Base-by-base conservation (phyloP, 2,113 vertebrate species). In the Phasianus colchicus region DNA sequence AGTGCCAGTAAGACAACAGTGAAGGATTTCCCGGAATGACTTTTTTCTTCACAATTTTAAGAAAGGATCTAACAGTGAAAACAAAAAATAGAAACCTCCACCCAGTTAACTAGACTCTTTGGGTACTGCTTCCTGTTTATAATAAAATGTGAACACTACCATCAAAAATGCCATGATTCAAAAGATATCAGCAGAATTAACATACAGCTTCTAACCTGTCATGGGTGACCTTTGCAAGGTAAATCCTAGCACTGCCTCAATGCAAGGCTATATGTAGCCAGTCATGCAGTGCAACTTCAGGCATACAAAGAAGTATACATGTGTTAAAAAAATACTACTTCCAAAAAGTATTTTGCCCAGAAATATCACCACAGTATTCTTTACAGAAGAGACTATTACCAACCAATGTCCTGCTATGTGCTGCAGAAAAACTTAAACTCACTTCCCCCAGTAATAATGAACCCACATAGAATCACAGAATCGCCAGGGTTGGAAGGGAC, bases 141-240 rank as follows among this genome's bases (percentile, higher is more conserved):
- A 48, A 36, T 11, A 57, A 52, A 2, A 47, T 3, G 4, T 32
- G 25, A 29, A 42, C 0, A 1, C 2, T 61, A 24, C 12, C 16
- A 22, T 30, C 65, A 86, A 69, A 73, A 55, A 29, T 15, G 45
- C 6, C 11, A 30, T 45, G 47, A 69, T 12, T 78, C 15, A 32
- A 40, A 52, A 75, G 9, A 45, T 16, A 47, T 42, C 21, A 72
- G 1, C 29, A 72, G 12, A 69, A 75, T 29, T 64, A 72, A 13
- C 11, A 52, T 34, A n/a, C 10, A 84, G 6, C 18, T 27, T 11
- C 25, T 55, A 34, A 55, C 48, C 43, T 52, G 34, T 6, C 43
- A 69, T 1, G 1, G 34, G 57, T 75, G 19, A 12, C 17, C 32
- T 15, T 65, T 65, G 42, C 29, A 42, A 10, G 8, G 55, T 45